Evolutionary conservation across 2,888 invertebrate genomes (phyloP).

Genomic region (Pristionchus maxplancki): DNA sequence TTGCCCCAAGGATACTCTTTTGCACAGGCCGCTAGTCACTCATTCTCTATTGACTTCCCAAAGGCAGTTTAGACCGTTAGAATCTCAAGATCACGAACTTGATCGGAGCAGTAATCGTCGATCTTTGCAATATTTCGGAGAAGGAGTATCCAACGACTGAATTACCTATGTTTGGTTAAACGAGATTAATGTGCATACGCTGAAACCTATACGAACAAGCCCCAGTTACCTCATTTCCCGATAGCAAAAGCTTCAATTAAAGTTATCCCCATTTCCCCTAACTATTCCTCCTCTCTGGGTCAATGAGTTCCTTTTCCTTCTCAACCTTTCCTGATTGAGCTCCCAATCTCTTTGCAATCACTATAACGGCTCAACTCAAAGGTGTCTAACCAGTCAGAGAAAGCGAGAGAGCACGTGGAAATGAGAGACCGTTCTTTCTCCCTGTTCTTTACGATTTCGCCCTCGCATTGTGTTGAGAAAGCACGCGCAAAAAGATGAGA

Average conservation of each 20-base stretch:
- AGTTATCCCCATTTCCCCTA: neutral
- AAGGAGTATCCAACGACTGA: no score
- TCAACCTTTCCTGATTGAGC: conserved; percentile 12
- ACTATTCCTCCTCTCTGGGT: neutral
- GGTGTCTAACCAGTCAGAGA: neutral
- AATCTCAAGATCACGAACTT: no score
- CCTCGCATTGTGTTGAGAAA: neutral
- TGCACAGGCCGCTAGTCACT: neutral
- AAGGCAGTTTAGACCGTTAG: no score
- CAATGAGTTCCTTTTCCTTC: neutral
- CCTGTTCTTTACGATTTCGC: neutral
- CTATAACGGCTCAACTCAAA: neutral
- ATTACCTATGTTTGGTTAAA: neutral
- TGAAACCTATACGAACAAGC: neutral
- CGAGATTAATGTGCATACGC: neutral
- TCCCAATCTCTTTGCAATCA: neutral
- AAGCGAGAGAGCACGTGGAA: neutral
- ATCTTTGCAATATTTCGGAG: neutral
- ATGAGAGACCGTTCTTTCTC: neutral
- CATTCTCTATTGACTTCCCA: no score
- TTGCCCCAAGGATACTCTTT: neutral
- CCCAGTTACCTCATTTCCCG: neutral
- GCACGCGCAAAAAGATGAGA: conserved; percentile 18
- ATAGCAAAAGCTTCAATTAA: neutral
- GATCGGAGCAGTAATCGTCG: neutral